phyloP scores from a whole-genome alignment of 2,888 invertebrate species.

The Tupiocoris notatus region DNA sequence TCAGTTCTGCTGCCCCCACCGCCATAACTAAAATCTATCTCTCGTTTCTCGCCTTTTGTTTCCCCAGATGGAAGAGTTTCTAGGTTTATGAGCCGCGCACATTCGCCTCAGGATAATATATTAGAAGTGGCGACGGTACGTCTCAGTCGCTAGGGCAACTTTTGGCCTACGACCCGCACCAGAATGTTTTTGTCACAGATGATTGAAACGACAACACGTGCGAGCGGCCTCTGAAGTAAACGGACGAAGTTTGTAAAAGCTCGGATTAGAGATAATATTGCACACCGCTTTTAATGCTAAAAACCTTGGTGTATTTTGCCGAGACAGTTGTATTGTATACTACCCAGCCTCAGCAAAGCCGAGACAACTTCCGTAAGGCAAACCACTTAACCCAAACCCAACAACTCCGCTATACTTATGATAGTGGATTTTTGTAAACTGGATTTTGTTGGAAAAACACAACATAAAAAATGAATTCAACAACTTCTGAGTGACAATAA shows the following conservation, averaged over 20 bases:
- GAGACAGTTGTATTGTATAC: too few species aligned
- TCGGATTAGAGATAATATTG: too few species aligned
- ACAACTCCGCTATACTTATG: not conserved
- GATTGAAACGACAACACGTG: not conserved
- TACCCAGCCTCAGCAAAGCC: too few species aligned
- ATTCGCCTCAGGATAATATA: conserved; percentile 4
- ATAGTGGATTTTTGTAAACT: not conserved
- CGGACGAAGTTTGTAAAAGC: not conserved
- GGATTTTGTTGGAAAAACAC: too few species aligned
- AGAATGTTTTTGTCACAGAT: not conserved
- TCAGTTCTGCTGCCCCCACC: too few species aligned
- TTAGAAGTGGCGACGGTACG: conserved; percentile 6
- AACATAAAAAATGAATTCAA: too few species aligned
- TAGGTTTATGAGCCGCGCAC: conserved; percentile 26
- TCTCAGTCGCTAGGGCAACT: conserved; percentile 7
- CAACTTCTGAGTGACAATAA: too few species aligned
- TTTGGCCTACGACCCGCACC: not conserved
- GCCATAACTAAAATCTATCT: not conserved
- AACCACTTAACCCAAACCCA: not conserved
- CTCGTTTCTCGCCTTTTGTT: not conserved
- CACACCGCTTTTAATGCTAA: too few species aligned
- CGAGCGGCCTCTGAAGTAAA: not conserved
- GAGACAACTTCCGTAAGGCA: not conserved
- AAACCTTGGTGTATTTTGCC: too few species aligned
- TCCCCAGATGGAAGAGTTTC: conserved; percentile 16